Conservation (phyloP, 2,113 vertebrate species). For the Bos indicus region DNA sequence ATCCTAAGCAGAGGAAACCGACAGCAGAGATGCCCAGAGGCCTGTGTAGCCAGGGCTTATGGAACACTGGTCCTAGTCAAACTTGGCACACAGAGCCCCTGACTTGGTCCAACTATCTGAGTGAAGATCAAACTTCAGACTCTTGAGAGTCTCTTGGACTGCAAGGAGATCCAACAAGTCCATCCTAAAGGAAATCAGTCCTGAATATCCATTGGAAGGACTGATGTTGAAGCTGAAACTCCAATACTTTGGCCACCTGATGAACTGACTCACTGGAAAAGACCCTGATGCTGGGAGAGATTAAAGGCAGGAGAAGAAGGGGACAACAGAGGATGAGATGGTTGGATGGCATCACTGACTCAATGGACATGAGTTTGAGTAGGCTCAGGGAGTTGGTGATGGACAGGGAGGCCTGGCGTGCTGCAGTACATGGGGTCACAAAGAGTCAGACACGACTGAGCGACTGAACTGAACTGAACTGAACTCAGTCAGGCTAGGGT, state of each 20-base stretch:
- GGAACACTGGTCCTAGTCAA: accelerated
- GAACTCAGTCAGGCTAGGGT: no score
- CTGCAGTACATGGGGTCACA: not conserved
- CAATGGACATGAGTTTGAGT: not conserved
- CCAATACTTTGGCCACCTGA: not conserved
- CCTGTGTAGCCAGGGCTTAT: accelerated
- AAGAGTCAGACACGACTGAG: not conserved
- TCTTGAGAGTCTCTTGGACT: not conserved
- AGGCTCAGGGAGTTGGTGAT: not conserved
- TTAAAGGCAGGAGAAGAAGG: not conserved
- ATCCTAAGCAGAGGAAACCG: not conserved
- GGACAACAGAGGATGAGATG: not conserved
- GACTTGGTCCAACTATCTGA: not conserved
- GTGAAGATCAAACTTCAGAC: not conserved
- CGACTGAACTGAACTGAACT: not conserved
- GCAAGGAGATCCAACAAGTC: not conserved
- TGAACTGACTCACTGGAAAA: not conserved
- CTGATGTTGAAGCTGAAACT: not conserved
- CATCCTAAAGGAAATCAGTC: not conserved
- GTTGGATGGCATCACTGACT: not conserved
- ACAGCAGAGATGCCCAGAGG: not conserved
- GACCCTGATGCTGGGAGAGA: not conserved
- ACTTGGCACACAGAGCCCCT: not conserved
- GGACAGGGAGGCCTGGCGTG: not conserved
- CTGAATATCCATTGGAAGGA: not conserved